A percentile compares a stretch with the other conserved stretches of the same genome.
Conservation (phyloP, 2,888 invertebrate genomes). For the Hymenopus coronatus region DNA sequence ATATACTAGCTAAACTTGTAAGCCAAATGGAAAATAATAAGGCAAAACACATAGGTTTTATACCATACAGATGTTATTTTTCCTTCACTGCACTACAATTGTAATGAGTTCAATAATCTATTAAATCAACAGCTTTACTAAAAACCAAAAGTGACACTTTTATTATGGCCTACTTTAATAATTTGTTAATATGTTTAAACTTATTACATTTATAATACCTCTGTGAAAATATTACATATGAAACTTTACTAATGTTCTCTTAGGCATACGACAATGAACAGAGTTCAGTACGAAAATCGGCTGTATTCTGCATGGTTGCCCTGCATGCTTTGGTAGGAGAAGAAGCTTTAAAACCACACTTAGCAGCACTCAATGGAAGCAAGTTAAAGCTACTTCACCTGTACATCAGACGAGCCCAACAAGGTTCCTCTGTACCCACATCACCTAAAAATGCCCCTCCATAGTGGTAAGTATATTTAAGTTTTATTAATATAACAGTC, state of each 20-base stretch:
- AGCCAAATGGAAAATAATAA: no score
- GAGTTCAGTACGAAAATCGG: slow-evolving; percentile 91
- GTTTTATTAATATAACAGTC: no score
- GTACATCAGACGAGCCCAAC: slow-evolving; percentile 66
- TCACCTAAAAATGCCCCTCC: slow-evolving; percentile 37
- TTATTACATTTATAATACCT: no score
- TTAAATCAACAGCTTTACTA: no score
- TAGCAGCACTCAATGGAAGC: slow-evolving; percentile 79
- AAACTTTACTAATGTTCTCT: slow-evolving; percentile 35
- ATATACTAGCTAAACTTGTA: no score
- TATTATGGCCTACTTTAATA: no score
- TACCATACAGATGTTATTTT: no score
- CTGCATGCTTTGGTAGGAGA: slow-evolving; percentile 88
- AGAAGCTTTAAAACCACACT: slow-evolving; percentile 75
- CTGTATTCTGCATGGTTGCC: slow-evolving; percentile 96
- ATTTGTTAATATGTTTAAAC: no score
- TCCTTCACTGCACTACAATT: no score
- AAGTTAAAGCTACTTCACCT: slow-evolving; percentile 83
- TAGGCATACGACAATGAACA: slow-evolving; percentile 89
- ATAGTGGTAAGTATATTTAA: not conserved
- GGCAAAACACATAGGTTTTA: no score
- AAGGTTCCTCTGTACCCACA: slow-evolving; percentile 38
- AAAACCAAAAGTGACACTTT: no score
- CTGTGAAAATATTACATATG: slow-evolving; percentile 8
- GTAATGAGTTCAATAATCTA: no score